These are phyloP conservation scores for Microplitis manilae DNA, from an alignment of 2,888 invertebrate genomes.

Conservation along the genomic window DNA sequence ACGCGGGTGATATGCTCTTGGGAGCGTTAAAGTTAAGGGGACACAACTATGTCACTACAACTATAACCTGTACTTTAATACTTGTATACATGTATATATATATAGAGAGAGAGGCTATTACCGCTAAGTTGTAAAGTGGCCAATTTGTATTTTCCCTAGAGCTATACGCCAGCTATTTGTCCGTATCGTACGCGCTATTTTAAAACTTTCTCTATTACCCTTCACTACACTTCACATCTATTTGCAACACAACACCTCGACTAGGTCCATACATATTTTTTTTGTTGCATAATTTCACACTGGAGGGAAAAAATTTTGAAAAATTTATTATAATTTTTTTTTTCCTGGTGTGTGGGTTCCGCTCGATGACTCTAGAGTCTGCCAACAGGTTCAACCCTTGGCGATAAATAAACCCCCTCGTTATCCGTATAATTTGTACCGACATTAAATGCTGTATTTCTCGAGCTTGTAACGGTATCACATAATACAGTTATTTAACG, in stretches of 20 bases:
- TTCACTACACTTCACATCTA: background rate
- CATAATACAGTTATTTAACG: background rate
- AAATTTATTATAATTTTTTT: background rate
- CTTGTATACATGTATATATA: background rate
- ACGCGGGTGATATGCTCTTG: too few species aligned
- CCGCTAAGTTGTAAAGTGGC: constrained; percentile 12
- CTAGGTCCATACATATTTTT: background rate
- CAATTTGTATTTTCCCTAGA: constrained; percentile 17
- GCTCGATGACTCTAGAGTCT: too few species aligned
- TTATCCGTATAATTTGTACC: background rate
- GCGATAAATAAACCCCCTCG: background rate
- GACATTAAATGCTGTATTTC: background rate
- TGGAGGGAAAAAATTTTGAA: background rate
- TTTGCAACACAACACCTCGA: background rate
- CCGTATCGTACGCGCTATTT: constrained; percentile 10
- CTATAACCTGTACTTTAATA: background rate
- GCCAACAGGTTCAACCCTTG: background rate
- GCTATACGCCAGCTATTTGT: constrained; percentile 9
- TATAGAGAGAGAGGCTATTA: background rate
- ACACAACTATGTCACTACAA: too few species aligned
- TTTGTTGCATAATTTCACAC: background rate
- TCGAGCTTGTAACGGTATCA: background rate
- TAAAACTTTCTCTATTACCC: constrained; percentile 9
- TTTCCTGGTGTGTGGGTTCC: background rate
- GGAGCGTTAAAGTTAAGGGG: too few species aligned